Evolutionary conservation across 2,113 vertebrate genomes (phyloP).

Genomic region (Dinomys branickii): DNA sequence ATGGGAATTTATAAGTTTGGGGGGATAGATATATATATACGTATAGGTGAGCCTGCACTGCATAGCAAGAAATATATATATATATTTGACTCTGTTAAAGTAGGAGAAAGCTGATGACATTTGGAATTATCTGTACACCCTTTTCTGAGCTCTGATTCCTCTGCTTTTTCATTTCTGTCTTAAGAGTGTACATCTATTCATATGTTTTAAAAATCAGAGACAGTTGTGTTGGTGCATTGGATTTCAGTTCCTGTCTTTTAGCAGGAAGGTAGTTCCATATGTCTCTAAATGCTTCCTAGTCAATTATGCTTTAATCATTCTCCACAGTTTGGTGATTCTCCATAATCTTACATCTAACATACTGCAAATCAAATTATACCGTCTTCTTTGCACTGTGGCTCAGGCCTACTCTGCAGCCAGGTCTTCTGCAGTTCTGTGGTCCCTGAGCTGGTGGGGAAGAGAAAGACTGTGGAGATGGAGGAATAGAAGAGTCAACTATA

Average conservation of each 20-base stretch:
- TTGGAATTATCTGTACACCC: neutral
- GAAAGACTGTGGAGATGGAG: neutral
- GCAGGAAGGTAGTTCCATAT: neutral
- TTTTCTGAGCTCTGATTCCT: neutral
- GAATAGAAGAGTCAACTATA: neutral
- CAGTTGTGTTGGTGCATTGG: neutral
- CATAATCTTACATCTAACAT: neutral
- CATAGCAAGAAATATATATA: too few species aligned
- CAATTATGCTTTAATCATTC: neutral
- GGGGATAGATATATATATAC: too few species aligned
- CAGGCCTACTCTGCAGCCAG: neutral
- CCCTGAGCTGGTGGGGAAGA: neutral
- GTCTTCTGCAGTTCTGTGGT: neutral
- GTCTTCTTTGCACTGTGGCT: neutral
- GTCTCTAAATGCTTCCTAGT: neutral
- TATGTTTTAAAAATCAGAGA: neutral
- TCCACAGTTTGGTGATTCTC: neutral
- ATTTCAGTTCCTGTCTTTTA: neutral
- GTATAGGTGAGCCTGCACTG: too few species aligned
- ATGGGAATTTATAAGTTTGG: neutral
- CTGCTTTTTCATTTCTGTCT: neutral
- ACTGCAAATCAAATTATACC: neutral
- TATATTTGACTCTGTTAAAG: neutral
- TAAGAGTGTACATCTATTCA: neutral
- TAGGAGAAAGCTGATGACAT: neutral